These are phyloP conservation scores for Agrotis ipsilon DNA, from an alignment of 2,888 invertebrate species.

Conservation along the genomic window DNA sequence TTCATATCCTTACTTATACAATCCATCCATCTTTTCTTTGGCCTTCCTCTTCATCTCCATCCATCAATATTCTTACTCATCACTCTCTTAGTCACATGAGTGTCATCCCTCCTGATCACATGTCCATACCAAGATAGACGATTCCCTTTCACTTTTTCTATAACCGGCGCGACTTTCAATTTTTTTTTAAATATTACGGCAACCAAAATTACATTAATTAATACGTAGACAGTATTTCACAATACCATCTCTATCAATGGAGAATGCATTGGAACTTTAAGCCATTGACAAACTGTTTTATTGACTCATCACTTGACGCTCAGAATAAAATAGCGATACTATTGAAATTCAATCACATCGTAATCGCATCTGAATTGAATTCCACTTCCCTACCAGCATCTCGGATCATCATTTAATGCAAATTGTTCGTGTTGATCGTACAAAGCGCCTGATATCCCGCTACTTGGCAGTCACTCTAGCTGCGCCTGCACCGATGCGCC, in stretches of 20 bases:
- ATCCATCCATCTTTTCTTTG: too few relatives aligned
- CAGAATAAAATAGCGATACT: neutral
- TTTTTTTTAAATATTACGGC: too few relatives aligned
- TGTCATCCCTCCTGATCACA: too few relatives aligned
- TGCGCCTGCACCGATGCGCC: constrained; percentile 44
- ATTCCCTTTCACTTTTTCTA: too few relatives aligned
- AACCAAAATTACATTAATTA: too few relatives aligned
- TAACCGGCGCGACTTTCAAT: too few relatives aligned
- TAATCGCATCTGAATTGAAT: constrained; percentile 10
- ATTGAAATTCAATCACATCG: constrained; percentile 32
- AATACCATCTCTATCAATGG: neutral
- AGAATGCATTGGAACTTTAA: constrained; percentile 5
- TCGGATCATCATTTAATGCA: constrained; percentile 50
- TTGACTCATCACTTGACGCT: constrained; percentile 4
- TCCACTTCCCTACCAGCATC: constrained; percentile 24
- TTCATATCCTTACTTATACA: too few relatives aligned
- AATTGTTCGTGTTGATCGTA: constrained; percentile 41
- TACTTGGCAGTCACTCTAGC: constrained; percentile 56
- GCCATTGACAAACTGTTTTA: neutral
- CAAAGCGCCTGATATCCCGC: constrained; percentile 47
- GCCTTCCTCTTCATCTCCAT: too few relatives aligned
- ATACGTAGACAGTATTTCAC: too few relatives aligned
- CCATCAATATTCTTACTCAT: too few relatives aligned
- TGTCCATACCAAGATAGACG: too few relatives aligned
- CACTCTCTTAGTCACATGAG: too few relatives aligned